Conservation (phyloP, 2,797 vertebrate genomes). For the Danio choprae region DNA sequence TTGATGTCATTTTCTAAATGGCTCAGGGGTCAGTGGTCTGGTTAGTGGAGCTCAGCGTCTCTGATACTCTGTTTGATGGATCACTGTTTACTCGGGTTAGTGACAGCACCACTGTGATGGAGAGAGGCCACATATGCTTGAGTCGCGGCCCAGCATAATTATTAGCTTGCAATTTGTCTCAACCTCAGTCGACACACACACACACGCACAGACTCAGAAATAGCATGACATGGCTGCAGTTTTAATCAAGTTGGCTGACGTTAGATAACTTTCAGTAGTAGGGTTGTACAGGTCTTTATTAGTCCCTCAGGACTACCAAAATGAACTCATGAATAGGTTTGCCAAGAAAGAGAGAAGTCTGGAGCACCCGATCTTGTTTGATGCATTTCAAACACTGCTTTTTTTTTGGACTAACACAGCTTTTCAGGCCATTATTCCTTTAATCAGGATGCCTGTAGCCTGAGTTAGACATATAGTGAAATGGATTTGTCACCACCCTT, state of each 20-base stretch:
- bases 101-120: constrained; percentile 10
- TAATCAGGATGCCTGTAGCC: neutral
- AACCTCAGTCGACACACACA: neutral
- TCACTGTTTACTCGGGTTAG: constrained; percentile 1
- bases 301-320: neutral
- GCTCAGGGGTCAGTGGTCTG: neutral
- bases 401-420: too few relatives aligned
- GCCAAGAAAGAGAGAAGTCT: too few relatives aligned
- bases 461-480: neutral
- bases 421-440: neutral
- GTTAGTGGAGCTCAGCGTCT: neutral
- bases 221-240: neutral
- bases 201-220: neutral
- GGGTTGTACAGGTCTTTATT: neutral
- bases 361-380: neutral
- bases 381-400: neutral
- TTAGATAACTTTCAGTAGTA: neutral
- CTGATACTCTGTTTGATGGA: constrained; percentile 35
- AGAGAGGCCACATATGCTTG: constrained; percentile 23
- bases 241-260: neutral
- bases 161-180: neutral
- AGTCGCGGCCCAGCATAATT: constrained; percentile 14
- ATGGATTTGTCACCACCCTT: too few relatives aligned
- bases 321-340: neutral
- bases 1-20: constrained; percentile 1